Evolutionary conservation across 1,140 invertebrate species (phyloP).

Genomic region (Drosophila orena): DNA sequence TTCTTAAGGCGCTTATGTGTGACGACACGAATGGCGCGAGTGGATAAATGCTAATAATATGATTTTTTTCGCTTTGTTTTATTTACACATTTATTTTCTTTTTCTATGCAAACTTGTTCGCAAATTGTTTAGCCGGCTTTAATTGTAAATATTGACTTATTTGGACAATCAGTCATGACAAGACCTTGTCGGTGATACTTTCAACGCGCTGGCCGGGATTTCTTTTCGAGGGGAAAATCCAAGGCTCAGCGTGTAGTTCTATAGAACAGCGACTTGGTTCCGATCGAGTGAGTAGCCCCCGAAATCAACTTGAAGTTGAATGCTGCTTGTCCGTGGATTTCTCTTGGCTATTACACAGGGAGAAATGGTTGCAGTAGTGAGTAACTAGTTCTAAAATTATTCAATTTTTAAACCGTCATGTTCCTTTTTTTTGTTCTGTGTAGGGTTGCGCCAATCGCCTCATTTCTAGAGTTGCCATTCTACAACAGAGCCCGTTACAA

Average conservation of each 20-base stretch:
- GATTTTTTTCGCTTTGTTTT: conserved; percentile 31
- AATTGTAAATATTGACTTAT: conserved; percentile 46
- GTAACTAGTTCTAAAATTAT: no score
- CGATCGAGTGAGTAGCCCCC: conserved; percentile 21
- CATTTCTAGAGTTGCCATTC: conserved; percentile 31
- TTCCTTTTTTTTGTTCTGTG: background rate
- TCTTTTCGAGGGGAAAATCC: conserved; percentile 32
- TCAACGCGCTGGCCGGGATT: conserved; percentile 16
- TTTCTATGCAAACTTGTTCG: conserved; percentile 29
- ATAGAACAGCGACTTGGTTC: conserved; percentile 13
- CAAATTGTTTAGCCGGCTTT: conserved; percentile 37
- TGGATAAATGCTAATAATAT: conserved; percentile 10
- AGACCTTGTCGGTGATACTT: conserved; percentile 11
- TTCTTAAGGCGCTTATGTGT: conserved; percentile 44
- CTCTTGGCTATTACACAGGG: conserved; percentile 12
- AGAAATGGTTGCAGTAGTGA: background rate
- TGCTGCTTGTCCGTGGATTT: conserved; percentile 18
- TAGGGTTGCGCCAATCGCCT: background rate
- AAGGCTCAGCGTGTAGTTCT: conserved; percentile 21
- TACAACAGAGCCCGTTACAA: conserved; percentile 22
- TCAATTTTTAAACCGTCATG: background rate
- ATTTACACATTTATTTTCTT: conserved; percentile 28
- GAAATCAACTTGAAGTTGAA: conserved; percentile 30
- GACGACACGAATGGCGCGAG: conserved; percentile 40
- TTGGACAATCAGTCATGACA: conserved; percentile 39